A percentile compares a stretch with the other conserved stretches of the same genome.
Evolutionary conservation across 2,888 invertebrate species (phyloP).

Genomic region (Halocaridina rubra): DNA sequence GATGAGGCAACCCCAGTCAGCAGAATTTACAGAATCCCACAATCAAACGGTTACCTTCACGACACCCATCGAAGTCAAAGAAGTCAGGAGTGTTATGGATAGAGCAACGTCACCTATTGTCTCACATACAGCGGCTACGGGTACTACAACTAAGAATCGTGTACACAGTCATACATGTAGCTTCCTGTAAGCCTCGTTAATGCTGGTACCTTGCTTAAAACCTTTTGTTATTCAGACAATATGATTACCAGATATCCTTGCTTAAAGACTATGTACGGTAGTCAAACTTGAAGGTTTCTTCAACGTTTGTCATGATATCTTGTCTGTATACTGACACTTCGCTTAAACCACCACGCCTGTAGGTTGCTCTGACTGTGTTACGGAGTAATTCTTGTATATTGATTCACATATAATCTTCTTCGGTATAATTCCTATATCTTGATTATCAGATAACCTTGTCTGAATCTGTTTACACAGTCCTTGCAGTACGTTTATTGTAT

Average conservation of each 20-base stretch:
- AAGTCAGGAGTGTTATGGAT: slow-evolving; percentile 10
- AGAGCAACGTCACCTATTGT: slow-evolving; percentile 42
- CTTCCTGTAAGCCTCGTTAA: slow-evolving; percentile 26
- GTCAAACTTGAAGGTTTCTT: not conserved
- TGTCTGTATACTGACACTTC: not conserved
- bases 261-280: not conserved
- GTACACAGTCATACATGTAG: slow-evolving; percentile 44
- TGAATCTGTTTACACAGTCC: no score
- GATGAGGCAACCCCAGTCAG: not conserved
- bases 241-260: not conserved
- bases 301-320: not conserved
- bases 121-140: slow-evolving; percentile 2
- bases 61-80: not conserved
- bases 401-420: no score
- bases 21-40: not conserved
- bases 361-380: no score
- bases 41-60: not conserved
- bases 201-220: not conserved
- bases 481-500: no score
- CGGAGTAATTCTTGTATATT: no score
- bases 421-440: no score
- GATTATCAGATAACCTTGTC: no score
- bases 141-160: slow-evolving; percentile 16
- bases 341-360: no score
- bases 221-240: not conserved